A percentile compares a stretch with the other conserved stretches of the same genome.
Conservation (phyloP, 2,113 vertebrate genomes). For the Sebastes fasciatus region DNA sequence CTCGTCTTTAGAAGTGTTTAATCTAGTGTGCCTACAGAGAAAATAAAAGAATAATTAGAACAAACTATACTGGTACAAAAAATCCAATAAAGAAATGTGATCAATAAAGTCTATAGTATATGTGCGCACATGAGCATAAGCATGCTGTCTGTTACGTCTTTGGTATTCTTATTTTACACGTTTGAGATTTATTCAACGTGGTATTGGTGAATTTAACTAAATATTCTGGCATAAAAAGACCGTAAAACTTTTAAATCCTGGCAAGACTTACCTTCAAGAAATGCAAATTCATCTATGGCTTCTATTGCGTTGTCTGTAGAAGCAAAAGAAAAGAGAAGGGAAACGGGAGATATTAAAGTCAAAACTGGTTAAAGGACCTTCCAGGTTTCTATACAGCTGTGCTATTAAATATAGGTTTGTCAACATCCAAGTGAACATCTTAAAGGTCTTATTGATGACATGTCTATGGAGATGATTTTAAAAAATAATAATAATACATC, state of each 20-base stretch:
- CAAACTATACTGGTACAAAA: not conserved
- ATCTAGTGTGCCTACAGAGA: conserved; percentile 72
- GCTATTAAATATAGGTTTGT: not conserved
- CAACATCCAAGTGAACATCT: not conserved
- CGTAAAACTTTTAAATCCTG: not conserved
- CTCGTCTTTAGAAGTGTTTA: conserved; percentile 41
- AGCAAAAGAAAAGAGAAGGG: not conserved
- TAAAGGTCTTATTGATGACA: too few relatives aligned
- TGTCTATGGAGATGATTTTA: too few relatives aligned
- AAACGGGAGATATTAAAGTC: not conserved
- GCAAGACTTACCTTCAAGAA: conserved; percentile 91
- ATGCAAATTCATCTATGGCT: conserved; percentile 96
- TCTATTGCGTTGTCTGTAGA: conserved; percentile 94
- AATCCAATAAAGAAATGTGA: not conserved
- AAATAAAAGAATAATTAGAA: conserved; percentile 18
- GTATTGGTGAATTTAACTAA: not conserved
- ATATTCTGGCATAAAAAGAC: not conserved
- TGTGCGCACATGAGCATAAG: not conserved
- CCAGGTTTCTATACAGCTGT: not conserved
- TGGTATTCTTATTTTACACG: not conserved
- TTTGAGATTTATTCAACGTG: not conserved
- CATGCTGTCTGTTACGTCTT: not conserved
- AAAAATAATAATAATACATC: too few relatives aligned
- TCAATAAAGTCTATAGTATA: not conserved
- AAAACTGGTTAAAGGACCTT: not conserved